Conservation (phyloP, 2,113 vertebrate species). For the Butorides virescens region DNA sequence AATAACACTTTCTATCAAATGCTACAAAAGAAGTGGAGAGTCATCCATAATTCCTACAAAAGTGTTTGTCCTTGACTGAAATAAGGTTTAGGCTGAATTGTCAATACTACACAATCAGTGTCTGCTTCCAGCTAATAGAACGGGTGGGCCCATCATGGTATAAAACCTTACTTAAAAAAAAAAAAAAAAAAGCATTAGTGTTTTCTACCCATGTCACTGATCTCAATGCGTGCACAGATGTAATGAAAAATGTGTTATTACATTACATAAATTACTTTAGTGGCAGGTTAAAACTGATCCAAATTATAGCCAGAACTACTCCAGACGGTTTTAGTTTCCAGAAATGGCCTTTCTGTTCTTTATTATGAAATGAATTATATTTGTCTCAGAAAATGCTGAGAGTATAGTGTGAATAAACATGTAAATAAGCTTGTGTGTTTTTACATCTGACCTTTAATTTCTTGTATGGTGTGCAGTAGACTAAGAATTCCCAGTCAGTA, state of each 20-base stretch:
- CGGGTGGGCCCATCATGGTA: neutral
- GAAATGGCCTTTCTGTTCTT: neutral
- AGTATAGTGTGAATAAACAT: neutral
- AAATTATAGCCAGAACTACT: neutral
- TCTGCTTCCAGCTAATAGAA: neutral
- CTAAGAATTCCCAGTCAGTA: neutral
- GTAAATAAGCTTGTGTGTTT: neutral
- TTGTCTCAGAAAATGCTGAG: neutral
- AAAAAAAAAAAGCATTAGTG: neutral
- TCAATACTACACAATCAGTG: neutral
- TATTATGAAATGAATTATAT: neutral
- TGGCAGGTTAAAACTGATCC: neutral
- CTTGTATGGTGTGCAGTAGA: neutral
- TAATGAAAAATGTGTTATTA: neutral
- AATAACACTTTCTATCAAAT: neutral
- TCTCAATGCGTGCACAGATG: neutral
- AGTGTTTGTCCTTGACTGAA: neutral
- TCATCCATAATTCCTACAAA: neutral
- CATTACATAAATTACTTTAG: neutral
- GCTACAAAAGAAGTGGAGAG: neutral
- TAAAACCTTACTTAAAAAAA: neutral
- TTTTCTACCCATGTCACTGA: neutral
- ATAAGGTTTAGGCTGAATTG: neutral
- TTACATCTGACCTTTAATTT: neutral
- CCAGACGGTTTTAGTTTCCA: neutral